Conservation (phyloP, 2,797 vertebrate genomes). For the Cyprinodon diabolis region DNA sequence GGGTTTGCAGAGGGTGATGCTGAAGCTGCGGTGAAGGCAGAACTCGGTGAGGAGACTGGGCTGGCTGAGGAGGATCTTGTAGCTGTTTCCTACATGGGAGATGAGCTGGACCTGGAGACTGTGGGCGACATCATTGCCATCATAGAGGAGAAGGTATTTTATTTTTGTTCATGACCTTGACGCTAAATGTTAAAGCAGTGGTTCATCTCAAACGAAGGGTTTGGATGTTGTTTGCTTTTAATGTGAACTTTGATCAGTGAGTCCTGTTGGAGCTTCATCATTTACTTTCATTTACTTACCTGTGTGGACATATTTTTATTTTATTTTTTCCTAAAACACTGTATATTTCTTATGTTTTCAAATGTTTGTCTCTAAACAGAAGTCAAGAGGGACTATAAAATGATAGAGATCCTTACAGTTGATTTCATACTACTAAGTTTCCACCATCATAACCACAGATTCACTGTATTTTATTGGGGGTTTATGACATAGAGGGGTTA, state of each 20-base stretch:
- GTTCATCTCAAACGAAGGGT: too few relatives aligned
- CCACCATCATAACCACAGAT: too few relatives aligned
- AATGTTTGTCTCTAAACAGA: background rate
- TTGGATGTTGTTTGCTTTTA: too few relatives aligned
- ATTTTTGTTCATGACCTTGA: background rate
- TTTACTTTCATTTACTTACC: too few relatives aligned
- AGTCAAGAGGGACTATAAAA: background rate
- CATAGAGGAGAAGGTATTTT: conserved; percentile 93
- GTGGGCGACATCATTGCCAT: conserved; percentile 98
- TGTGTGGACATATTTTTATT: too few relatives aligned
- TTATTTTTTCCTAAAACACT: too few relatives aligned
- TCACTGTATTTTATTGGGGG: too few relatives aligned
- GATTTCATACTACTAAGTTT: background rate
- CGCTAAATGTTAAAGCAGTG: too few relatives aligned
- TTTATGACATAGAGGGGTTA: too few relatives aligned
- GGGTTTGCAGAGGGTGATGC: conserved; percentile 54
- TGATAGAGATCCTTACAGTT: background rate
- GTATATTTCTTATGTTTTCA: background rate
- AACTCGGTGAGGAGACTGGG: conserved; percentile 71
- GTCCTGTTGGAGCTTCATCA: background rate
- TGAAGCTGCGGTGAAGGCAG: conserved; percentile 67
- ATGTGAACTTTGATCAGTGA: too few relatives aligned
- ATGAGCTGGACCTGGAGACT: conserved; percentile 94
- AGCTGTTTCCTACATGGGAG: conserved; percentile 85
- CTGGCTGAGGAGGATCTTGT: conserved; percentile 81